Conservation (phyloP, 2,888 invertebrate genomes). For the Abrostola triplasia region DNA sequence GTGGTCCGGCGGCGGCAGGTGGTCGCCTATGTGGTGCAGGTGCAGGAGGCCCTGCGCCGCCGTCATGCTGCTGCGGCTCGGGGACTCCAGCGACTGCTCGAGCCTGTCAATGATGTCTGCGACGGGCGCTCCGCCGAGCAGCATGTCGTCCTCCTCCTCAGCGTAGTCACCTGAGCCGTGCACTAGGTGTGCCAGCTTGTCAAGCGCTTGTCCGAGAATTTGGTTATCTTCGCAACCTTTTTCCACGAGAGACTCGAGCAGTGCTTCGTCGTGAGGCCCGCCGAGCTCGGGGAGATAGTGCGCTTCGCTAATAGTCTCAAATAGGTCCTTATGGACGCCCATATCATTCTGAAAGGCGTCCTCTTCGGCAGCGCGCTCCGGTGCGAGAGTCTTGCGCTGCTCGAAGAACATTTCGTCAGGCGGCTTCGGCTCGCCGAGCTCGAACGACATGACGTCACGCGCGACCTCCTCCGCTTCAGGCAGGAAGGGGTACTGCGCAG, state of each 20-base stretch:
- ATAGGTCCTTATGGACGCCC: slow-evolving; percentile 81
- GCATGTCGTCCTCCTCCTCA: slow-evolving; percentile 83
- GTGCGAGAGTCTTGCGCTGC: slow-evolving; percentile 68
- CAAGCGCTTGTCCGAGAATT: slow-evolving; percentile 80
- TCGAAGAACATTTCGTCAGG: slow-evolving; percentile 78
- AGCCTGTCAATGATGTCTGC: slow-evolving; percentile 90
- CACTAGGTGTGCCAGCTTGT: slow-evolving; percentile 80
- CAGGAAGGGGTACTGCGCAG: slow-evolving; percentile 71
- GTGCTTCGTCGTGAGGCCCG: slow-evolving; percentile 85
- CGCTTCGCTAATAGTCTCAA: slow-evolving; percentile 84
- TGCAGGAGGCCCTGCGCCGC: slow-evolving; percentile 82
- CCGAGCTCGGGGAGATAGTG: slow-evolving; percentile 83
- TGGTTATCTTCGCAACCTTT: slow-evolving; percentile 90
- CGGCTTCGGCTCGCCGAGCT: slow-evolving; percentile 76
- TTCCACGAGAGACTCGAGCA: slow-evolving; percentile 89
- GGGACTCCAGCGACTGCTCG: slow-evolving; percentile 88
- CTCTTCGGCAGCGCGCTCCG: slow-evolving; percentile 67
- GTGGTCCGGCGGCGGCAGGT: slow-evolving; percentile 70
- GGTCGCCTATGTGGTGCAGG: slow-evolving; percentile 79
- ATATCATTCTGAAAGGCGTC: slow-evolving; percentile 74
- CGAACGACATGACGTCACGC: slow-evolving; percentile 81
- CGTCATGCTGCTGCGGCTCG: slow-evolving; percentile 80
- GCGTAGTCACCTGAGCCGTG: slow-evolving; percentile 80
- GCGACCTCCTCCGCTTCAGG: slow-evolving; percentile 75
- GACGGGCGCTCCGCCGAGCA: slow-evolving; percentile 83